Evolutionary conservation across 2,797 vertebrate species (phyloP), one percentile per base, ranked within the genome.

Genomic region (Vultur gryphus): DNA sequence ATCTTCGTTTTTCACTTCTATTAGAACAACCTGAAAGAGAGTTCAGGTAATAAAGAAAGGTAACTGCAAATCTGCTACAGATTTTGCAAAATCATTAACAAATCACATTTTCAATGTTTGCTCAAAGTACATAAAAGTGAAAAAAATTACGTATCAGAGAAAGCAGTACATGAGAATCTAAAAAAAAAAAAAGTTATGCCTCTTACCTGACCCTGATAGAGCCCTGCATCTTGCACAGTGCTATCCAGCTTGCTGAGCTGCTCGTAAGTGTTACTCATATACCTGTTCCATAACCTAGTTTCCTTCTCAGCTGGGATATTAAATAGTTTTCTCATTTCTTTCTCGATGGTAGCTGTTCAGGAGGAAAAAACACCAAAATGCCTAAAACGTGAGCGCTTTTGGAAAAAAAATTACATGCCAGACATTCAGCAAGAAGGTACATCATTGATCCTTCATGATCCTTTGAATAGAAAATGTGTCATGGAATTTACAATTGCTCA

Each of bases 1-100:
- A 97, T 99, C 99, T 93, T 99, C 99, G 91, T 99, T 99, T 97
- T 98, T 99, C 87, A 98, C 98, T 97, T 99, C 99, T 96, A 99
- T 99, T 76, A 99, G 99, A 96, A 99, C 98, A 86, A 99, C 98
- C 99, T 99, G 97, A 80, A 94, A 98, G 97, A 95, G 55, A 94
- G 85, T 69, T 66, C 95, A 85, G 28, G 31, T 76, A 72, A 90
- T 41, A 83, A 65, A 71, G 69, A 51, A 67, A 78, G 31, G 35
- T 43, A 86, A 76, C 39, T 48, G 66, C 43, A 51, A 59, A 46
- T 48, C 57, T 43, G 57, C 55, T 14, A 88, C 21, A 49, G 16
- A 8, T 59, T 84, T 73, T 84, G 23, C 43, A 91, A 90, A 95
- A 69, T 62, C 54, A 86, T 51, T 52, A 82, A 55, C n/a, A 93